These are phyloP conservation scores for Diadegma fenestrale DNA, from an alignment of 2,888 invertebrate species.

Conservation along the genomic window DNA sequence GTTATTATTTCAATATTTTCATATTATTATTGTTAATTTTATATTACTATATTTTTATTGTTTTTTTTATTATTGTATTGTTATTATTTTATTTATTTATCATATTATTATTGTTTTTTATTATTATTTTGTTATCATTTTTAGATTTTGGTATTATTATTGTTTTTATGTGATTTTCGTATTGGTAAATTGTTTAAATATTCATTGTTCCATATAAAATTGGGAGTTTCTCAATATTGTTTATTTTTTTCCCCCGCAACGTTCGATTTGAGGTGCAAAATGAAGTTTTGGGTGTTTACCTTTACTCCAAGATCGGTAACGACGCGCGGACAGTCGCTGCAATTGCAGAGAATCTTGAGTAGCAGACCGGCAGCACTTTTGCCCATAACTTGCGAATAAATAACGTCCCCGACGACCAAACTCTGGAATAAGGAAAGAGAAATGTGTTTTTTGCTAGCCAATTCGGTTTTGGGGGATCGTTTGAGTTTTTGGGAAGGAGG, in stretches of 20 bases:
- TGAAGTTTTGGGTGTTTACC: constrained; percentile 86
- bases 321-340: constrained; percentile 91
- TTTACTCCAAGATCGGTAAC: constrained; percentile 95
- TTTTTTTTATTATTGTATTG: too few relatives aligned
- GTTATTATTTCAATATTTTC: too few relatives aligned
- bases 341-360: constrained; percentile 94
- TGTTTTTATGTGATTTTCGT: too few relatives aligned
- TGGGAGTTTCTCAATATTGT: too few relatives aligned
- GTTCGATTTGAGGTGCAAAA: not conserved
- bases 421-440: constrained; percentile 77
- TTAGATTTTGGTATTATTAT: too few relatives aligned
- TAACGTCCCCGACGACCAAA: constrained; percentile 88
- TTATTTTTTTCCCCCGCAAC: not conserved
- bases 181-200: too few relatives aligned
- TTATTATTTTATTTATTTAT: too few relatives aligned
- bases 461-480: not conserved
- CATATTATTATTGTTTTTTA: too few relatives aligned
- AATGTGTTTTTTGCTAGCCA: not conserved
- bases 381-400: constrained; percentile 92
- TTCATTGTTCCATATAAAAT: too few relatives aligned
- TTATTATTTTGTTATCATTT: too few relatives aligned
- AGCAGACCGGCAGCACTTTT: constrained; percentile 90
- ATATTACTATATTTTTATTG: too few relatives aligned
- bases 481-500: not conserved
- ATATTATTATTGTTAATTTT: too few relatives aligned